Base-by-base conservation (phyloP, 1,140 invertebrate genomes). In the Metopolophium dirhodum region DNA sequence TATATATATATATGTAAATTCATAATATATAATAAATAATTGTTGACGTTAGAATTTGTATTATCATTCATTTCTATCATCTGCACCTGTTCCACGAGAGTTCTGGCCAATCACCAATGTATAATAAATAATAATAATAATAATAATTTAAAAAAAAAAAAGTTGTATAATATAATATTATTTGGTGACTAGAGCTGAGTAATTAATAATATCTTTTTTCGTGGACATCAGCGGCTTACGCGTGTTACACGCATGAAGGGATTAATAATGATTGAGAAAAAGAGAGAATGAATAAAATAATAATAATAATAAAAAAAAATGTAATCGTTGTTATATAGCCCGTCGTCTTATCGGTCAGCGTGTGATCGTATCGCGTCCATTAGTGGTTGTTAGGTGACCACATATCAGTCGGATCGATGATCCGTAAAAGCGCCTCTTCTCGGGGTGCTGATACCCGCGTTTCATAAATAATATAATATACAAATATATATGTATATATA, bases 121-220 rank as follows among this genome's bases (percentile, higher is more conserved):
- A 91, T 91, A 47, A 91, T 91, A 47, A 51, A 54, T 51, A 89
- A 51, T 89, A 89, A 89, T 51, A 49, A 88, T n/a, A 89, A 35
- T 54, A 35, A 51, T 14, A 61, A 61, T 68, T 68, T 41, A 35
- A 30, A 47, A 82, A 68, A 82, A 30, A 77, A 77, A 61, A 37
- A 41, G 9, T 68, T 77, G 35, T 82, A 77, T 61, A 91, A 68
- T 91, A 41, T 68, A 68, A 91, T 68, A 61, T 91, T 82, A 82
- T 91, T 83, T 51, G 93, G 90, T 94, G 94, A 94, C 94, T 94
- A 94, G 94, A 94, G 94, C 94, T 83, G 93, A 90, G 85, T 93
- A 68, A 7, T 83, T 23, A 83, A 37, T 83, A 83, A 77, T 83
- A 83, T 37, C 37, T 83, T 37, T 30, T 87, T 93, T 94, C 57